Evolutionary conservation across 2,797 vertebrate species (phyloP), one percentile per base, ranked within the genome.

Genomic region (Sebastes steindachneri): DNA sequence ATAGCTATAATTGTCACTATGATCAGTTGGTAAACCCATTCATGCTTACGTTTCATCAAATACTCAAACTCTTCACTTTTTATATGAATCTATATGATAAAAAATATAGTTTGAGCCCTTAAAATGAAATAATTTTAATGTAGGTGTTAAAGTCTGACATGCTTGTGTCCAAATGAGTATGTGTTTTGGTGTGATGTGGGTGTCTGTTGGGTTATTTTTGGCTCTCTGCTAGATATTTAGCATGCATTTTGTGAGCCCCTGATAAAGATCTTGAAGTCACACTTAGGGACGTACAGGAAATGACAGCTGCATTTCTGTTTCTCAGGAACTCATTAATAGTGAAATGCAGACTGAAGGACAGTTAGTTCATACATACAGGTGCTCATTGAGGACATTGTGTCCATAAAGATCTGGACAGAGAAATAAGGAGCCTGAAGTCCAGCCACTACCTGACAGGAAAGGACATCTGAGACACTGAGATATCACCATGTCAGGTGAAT

Each of bases 221-320:
- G 2, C 15, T 19, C 15, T 48, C 1, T 41, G 37, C 37, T 21
- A 17, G 3, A 68, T 14, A 4, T 23, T 0, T 35, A 2, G 3
- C 7, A 9, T 12, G 15, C 1, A 12, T 15, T 68, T 23, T 77
- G 60, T 55, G 1, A 5, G 7, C 2, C 1, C 3, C n/a, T 82
- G 93, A 91, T 92, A 91, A 91, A 2, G 62, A 91, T 92, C 90
- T 88, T 0, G 6, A 2, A 35, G 6, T 76, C 35, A 53, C n/a
- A 73, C 0, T 19, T 10, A 2, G 17, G 48, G 51, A 64, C 21
- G 1, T 11, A 69, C 88, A 90, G 90, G 84, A 92, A 91, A 68
- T 35, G 17, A 55, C 62, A 80, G 19, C 11, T 73, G 37, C 11
- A 57, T 5, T 64, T 84, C 68, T 84, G 21, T 9, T 12, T 79